Base-by-base conservation (phyloP, 2,888 invertebrate species). In the Morpho achilles region DNA sequence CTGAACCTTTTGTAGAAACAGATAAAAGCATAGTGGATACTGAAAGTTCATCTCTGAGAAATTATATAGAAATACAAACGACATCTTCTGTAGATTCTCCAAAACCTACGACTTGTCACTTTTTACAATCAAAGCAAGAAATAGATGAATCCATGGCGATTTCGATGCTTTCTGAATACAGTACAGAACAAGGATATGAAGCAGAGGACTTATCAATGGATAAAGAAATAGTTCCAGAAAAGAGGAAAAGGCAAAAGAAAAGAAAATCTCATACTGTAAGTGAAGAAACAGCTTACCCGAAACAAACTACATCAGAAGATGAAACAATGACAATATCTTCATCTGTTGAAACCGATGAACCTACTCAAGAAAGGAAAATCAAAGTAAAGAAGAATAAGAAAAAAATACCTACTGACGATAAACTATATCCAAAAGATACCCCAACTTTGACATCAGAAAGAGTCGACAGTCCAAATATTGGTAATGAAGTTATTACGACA, bases 171-270 rank as follows among this genome's bases (percentile, higher is more conserved):
- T 56, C 59, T 61, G 54, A 58, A 58, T 8, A 81, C 85, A 50
- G 81, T 90, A 16, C 67, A 58, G 66, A 91, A 16, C 67, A 69
- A 39, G 95, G 95, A n/a, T 95, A 96, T 72, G 95, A 95, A 75
- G 92, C 94, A 8, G 95, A 94, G 71, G 92, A 93, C 65, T 87
- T 93, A 63, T 93, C 94, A 1, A 83, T 92, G 23, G 90, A 72
- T 40, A 73, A 70, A 59, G 63, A 73, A 7, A 55, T 65, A 43
- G 68, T 72, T 44, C 71, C 79, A 8, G 80, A 80, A 32, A 83
- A 79, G 61, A 93, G 70, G 91, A 93, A 79, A 88, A 94, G 80
- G 75, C 91, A 80, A 62, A 92, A 74, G 76, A 90, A 75, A 84
- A 82, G 79, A 9, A 87, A 82, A 61, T 70, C 76, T 56, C 80